phyloP scores from a whole-genome alignment of 2,797 vertebrate species.

The Peromyscus nudipes region DNA sequence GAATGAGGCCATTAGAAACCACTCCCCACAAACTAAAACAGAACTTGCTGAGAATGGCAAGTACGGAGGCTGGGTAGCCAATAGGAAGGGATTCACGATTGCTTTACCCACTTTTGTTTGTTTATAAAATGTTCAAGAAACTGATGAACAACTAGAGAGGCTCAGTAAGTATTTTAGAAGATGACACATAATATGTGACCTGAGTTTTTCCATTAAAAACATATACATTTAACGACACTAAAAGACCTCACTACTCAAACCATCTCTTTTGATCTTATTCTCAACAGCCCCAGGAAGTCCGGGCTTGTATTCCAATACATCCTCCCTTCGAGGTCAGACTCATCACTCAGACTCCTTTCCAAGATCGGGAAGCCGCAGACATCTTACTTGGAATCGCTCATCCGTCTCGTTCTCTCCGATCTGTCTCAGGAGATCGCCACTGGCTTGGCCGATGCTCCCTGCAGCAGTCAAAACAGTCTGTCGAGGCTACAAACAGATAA shows the following conservation, averaged over 20 bases:
- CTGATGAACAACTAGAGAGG: background rate
- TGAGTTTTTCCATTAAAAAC: slow-evolving; percentile 1
- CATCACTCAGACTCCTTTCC: background rate
- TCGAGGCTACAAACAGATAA: slow-evolving; percentile 91
- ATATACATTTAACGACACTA: background rate
- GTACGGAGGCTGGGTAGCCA: background rate
- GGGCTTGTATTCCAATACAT: background rate
- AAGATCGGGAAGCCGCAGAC: background rate
- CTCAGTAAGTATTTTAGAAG: background rate
- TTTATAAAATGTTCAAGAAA: background rate
- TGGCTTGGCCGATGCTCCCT: slow-evolving; percentile 98
- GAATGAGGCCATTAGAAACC: background rate
- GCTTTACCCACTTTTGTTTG: background rate
- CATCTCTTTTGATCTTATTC: background rate
- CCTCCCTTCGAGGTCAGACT: background rate
- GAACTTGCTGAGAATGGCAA: background rate
- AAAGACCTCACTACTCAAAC: background rate
- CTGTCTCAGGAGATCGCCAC: slow-evolving; percentile 96
- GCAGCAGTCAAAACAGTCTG: slow-evolving; percentile 98
- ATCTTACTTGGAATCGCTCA: slow-evolving; percentile 97
- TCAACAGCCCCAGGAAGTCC: background rate
- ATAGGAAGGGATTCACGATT: background rate
- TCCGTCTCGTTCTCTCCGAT: slow-evolving; percentile 99
- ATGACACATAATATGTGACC: background rate
- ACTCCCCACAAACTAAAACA: background rate